A percentile compares a stretch with the other conserved stretches of the same genome.
These are phyloP conservation scores for Drosophila monieri DNA, from an alignment of 2,888 invertebrate genomes.

Conservation along the genomic window DNA sequence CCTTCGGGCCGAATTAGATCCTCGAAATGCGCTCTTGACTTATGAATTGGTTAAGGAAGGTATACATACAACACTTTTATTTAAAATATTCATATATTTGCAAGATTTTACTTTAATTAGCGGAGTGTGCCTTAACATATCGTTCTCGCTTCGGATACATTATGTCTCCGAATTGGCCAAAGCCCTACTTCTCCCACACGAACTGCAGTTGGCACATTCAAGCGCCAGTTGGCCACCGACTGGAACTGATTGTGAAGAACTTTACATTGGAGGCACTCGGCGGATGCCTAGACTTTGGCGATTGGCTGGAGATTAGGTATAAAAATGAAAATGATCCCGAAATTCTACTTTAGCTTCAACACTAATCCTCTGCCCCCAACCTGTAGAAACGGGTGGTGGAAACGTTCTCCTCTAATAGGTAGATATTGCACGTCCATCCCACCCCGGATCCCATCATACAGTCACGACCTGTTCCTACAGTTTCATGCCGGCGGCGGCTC, in stretches of 20 bases:
- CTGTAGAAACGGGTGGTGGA: conserved; percentile 89
- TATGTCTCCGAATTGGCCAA: conserved; percentile 92
- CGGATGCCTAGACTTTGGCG: conserved; percentile 85
- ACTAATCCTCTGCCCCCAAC: neutral
- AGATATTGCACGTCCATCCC: conserved; percentile 91
- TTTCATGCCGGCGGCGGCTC: too few species aligned
- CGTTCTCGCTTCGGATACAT: conserved; percentile 88
- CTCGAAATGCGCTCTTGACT: accelerated
- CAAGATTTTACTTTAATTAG: neutral
- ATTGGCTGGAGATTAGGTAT: conserved; percentile 90
- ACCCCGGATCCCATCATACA: conserved; percentile 88
- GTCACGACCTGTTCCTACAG: conserved; percentile 90
- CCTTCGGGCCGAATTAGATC: accelerated
- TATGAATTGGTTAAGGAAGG: neutral
- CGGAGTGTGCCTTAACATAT: conserved; percentile 90
- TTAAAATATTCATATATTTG: too few species aligned
- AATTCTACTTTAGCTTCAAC: neutral
- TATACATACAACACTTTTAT: neutral
- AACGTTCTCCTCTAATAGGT: conserved; percentile 91
- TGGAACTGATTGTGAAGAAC: conserved; percentile 88
- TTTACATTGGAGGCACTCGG: conserved; percentile 88
- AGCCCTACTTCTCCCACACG: conserved; percentile 87
- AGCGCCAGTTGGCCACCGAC: conserved; percentile 89
- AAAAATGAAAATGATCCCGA: too few species aligned
- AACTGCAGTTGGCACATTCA: conserved; percentile 92